Conservation (phyloP, 2,113 vertebrate species). For the Macrotus californicus region DNA sequence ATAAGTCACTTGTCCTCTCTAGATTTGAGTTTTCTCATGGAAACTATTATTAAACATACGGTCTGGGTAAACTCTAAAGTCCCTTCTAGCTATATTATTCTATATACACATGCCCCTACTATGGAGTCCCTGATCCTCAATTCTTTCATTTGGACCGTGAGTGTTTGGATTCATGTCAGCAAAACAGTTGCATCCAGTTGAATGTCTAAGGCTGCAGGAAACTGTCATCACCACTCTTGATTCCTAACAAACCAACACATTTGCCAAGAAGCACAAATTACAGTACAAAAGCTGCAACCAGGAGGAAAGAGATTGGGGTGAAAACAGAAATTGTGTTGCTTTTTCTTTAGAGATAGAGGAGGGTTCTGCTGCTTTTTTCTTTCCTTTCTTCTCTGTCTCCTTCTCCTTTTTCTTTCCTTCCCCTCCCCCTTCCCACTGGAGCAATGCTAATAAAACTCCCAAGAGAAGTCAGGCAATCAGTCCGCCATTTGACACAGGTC, state of each 20-base stretch:
- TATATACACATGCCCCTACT: neutral
- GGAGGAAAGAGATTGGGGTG: neutral
- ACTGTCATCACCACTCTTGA: neutral
- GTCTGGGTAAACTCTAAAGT: neutral
- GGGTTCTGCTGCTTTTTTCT: neutral
- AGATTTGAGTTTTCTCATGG: neutral
- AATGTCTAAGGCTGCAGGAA: neutral
- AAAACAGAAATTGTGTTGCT: neutral
- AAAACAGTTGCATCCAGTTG: neutral
- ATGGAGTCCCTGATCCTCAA: neutral
- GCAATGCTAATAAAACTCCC: neutral
- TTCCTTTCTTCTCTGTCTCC: neutral
- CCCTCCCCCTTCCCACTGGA: neutral
- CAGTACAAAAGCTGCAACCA: neutral
- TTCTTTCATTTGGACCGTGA: neutral
- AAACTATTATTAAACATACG: neutral
- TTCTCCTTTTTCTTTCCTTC: neutral
- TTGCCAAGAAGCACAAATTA: neutral
- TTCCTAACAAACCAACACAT: neutral
- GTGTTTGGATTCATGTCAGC: neutral
- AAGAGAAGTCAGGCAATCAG: neutral
- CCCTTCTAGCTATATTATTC: neutral
- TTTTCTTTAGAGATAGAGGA: neutral
- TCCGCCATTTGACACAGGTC: neutral
- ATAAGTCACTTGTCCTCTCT: neutral